Evolutionary conservation across 1,140 invertebrate genomes (phyloP).

Genomic region (Homarus americanus): DNA sequence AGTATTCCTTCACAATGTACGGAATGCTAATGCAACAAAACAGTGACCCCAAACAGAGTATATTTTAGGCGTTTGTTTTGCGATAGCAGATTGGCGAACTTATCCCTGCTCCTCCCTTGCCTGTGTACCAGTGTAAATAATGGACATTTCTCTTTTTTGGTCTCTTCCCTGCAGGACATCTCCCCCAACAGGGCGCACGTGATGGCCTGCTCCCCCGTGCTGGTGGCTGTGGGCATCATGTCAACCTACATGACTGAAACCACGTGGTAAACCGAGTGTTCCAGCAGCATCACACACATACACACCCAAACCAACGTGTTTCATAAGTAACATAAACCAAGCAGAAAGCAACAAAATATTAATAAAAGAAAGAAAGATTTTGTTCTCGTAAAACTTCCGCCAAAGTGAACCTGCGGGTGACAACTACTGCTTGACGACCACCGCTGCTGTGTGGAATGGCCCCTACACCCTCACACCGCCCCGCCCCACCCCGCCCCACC

Average conservation of each 20-base stretch:
- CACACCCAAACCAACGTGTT: background rate
- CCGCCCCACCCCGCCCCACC: no score
- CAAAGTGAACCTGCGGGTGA: no score
- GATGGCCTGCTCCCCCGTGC: conserved; percentile 38
- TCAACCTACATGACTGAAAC: conserved; percentile 85
- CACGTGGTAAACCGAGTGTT: background rate
- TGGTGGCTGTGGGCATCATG: conserved; percentile 87
- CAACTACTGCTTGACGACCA: no score
- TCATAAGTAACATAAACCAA: background rate
- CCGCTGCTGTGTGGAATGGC: no score
- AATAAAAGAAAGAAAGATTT: no score
- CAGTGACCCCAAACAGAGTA: conserved; percentile 14
- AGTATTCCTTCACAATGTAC: background rate
- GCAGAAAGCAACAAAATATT: background rate
- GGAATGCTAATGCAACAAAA: conserved; percentile 26
- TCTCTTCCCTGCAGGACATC: conserved; percentile 14
- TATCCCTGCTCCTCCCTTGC: conserved; percentile 3
- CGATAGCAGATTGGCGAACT: conserved; percentile 65
- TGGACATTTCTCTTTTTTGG: conserved; percentile 2
- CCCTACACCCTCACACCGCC: no score
- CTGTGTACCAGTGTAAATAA: background rate
- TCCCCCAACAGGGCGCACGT: conserved; percentile 40
- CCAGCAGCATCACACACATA: background rate
- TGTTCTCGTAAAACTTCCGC: no score
- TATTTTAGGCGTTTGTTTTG: conserved; percentile 59